phyloP scores from a whole-genome alignment of 1,140 invertebrate species.

The Charaxes varanes region DNA sequence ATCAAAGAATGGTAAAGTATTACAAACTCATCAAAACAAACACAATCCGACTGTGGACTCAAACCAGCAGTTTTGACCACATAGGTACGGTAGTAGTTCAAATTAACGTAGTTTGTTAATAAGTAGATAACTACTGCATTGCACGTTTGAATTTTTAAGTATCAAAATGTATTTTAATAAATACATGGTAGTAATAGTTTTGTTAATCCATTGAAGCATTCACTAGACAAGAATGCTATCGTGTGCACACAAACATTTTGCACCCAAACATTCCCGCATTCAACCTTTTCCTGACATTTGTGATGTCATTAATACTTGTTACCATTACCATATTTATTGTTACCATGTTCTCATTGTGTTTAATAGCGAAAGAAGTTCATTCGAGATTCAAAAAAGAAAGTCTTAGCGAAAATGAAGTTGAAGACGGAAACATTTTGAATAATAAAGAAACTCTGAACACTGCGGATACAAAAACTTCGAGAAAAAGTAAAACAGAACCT shows the following conservation, averaged over 20 bases:
- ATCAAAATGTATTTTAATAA: conserved; percentile 23
- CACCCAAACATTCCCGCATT: conserved; percentile 35
- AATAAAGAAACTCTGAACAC: conserved; percentile 29
- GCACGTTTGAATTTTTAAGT: conserved; percentile 45
- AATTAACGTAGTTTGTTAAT: conserved; percentile 38
- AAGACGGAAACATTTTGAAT: conserved; percentile 34
- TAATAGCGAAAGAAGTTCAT: conserved; percentile 70
- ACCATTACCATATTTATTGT: conserved; percentile 37
- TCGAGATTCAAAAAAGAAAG: conserved; percentile 63
- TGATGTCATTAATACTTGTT: conserved; percentile 44
- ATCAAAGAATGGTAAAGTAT: conserved; percentile 28
- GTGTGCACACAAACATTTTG: conserved; percentile 35
- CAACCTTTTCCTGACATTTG: conserved; percentile 38
- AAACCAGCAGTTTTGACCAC: conserved; percentile 20
- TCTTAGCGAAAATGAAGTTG: conserved; percentile 47
- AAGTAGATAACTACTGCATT: conserved; percentile 45
- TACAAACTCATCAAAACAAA: conserved; percentile 21
- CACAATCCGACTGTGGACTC: conserved; percentile 24
- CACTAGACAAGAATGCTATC: conserved; percentile 56
- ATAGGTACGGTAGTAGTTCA: conserved; percentile 50
- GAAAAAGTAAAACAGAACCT: no score
- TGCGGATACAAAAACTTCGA: no score
- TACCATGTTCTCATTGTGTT: conserved; percentile 56
- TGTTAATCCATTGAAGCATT: conserved; percentile 42
- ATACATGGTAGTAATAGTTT: conserved; percentile 23